Evolutionary conservation across 1,140 invertebrate genomes (phyloP).

Genomic region (Listronotus bonariensis): DNA sequence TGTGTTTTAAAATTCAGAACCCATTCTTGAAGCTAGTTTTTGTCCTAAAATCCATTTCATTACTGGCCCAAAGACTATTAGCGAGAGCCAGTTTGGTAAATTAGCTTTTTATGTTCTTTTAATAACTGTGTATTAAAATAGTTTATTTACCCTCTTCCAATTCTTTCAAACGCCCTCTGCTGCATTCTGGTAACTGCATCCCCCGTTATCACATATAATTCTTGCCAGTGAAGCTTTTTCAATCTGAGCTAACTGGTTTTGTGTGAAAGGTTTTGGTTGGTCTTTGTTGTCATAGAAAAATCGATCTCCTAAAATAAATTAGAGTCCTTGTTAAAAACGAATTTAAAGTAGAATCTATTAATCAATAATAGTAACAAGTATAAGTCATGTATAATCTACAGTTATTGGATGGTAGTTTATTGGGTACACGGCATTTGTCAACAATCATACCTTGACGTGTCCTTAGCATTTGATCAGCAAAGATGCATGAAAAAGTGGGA

Average conservation of each 20-base stretch:
- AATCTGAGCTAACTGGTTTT: constrained; percentile 71
- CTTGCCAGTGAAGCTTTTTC: constrained; percentile 71
- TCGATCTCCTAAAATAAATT: constrained; percentile 60
- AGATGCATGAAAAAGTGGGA: constrained; percentile 80
- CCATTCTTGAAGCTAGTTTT: too few relatives aligned
- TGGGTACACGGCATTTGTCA: constrained; percentile 39
- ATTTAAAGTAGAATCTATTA: too few relatives aligned
- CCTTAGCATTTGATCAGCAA: constrained; percentile 82
- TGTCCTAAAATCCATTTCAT: too few relatives aligned
- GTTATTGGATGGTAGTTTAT: background rate
- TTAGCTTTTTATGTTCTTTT: too few relatives aligned
- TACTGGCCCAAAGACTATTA: too few relatives aligned
- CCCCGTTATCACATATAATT: constrained; percentile 79
- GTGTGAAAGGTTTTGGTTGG: constrained; percentile 72
- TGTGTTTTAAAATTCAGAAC: too few relatives aligned
- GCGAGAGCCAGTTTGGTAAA: too few relatives aligned
- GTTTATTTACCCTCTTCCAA: constrained; percentile 52
- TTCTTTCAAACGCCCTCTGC: constrained; percentile 61
- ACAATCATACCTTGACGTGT: constrained; percentile 62
- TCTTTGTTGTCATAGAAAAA: constrained; percentile 72
- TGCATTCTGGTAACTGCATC: constrained; percentile 68
- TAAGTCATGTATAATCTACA: too few relatives aligned
- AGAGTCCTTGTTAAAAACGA: too few relatives aligned
- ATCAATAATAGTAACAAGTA: too few relatives aligned
- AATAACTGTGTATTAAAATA: too few relatives aligned